These are phyloP conservation scores for Eurystomus glaucurus DNA, from an alignment of 2,797 vertebrate species.

Conservation along the genomic window DNA sequence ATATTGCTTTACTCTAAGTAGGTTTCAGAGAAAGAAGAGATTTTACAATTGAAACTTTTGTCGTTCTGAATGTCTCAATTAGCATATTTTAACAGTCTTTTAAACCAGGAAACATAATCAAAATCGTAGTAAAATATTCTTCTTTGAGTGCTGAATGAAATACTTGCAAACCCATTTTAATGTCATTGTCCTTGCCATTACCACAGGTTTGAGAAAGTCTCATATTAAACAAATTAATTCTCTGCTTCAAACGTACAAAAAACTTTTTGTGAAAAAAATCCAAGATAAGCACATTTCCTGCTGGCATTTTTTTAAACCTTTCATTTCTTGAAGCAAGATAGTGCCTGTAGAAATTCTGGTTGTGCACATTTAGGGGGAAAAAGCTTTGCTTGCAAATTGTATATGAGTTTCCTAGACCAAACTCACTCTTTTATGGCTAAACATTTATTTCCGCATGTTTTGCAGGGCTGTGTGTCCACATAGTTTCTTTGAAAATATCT, in stretches of 20 bases:
- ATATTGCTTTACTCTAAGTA: constrained; percentile 30
- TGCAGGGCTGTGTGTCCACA: neutral
- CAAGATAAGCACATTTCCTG: neutral
- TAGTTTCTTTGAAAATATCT: constrained; percentile 1
- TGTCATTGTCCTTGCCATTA: neutral
- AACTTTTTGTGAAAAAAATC: neutral
- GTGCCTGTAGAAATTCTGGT: neutral
- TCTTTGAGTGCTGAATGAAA: neutral
- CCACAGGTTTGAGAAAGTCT: neutral
- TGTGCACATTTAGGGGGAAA: neutral
- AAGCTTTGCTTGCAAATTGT: neutral
- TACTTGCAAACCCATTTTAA: neutral
- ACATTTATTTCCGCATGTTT: accelerated
- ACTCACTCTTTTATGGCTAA: neutral
- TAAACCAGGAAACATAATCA: neutral
- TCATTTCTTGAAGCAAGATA: neutral
- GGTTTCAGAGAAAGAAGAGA: neutral
- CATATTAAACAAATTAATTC: neutral
- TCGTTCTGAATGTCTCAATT: constrained; percentile 14
- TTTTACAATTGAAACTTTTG: constrained; percentile 23
- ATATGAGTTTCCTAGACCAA: neutral
- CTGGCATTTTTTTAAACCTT: neutral
- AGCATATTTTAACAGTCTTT: constrained; percentile 25
- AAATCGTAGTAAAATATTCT: constrained; percentile 17
- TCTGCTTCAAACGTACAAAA: neutral